Percentiles rank a stretch among this genome's conserved stretches.
phyloP scores from a whole-genome alignment of 2,113 vertebrate genomes.

The Pardalotus punctatus region DNA sequence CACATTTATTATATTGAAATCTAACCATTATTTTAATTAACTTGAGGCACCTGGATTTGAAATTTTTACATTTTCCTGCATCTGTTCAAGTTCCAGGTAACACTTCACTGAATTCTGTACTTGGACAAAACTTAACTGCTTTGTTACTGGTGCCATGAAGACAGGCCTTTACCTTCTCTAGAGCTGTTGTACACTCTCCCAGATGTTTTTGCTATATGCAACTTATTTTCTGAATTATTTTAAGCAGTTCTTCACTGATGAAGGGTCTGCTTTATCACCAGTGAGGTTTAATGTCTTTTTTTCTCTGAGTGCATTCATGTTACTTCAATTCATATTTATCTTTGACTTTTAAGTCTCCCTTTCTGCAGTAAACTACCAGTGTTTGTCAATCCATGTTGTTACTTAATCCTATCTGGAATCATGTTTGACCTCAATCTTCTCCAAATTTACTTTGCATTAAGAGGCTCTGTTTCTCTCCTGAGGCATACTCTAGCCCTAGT shows the following conservation, averaged over 20 bases:
- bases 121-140: not conserved
- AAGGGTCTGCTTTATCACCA: not conserved
- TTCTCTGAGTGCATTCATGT: not conserved
- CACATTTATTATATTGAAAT: not conserved
- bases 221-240: not conserved
- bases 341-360: not conserved
- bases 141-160: not conserved
- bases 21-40: not conserved
- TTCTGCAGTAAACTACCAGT: not conserved
- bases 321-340: not conserved
- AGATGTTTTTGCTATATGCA: not conserved
- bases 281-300: not conserved
- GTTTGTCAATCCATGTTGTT: not conserved
- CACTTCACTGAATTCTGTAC: not conserved
- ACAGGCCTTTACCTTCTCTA: not conserved
- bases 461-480: not conserved
- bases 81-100: not conserved
- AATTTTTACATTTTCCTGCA: not conserved
- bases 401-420: not conserved
- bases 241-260: not conserved
- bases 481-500: not conserved
- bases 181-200: not conserved
- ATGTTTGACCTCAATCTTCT: not conserved
- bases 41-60: not conserved
- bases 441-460: not conserved